Percentiles rank a stretch among this genome's conserved stretches.
phyloP scores from a whole-genome alignment of 1,140 invertebrate genomes.

The Musca domestica region DNA sequence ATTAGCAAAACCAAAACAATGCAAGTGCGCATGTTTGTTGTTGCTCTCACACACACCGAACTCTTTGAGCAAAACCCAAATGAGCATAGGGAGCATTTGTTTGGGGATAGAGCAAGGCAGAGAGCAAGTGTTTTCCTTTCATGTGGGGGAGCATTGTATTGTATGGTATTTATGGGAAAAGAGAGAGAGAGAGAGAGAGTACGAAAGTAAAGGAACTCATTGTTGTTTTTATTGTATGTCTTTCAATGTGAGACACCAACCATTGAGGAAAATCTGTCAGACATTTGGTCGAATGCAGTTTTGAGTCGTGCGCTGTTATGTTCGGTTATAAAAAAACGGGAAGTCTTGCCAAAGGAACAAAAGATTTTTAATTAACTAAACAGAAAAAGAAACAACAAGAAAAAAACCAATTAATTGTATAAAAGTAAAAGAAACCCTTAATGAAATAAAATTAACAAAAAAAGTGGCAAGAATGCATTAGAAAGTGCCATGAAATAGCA shows the following conservation, averaged over 20 bases:
- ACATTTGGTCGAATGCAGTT: constrained; percentile 27
- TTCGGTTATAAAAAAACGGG: constrained; percentile 23
- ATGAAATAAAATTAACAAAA: not conserved
- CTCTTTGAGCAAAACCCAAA: not conserved
- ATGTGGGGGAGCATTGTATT: too few species aligned
- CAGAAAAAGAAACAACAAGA: not conserved
- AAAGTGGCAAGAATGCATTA: not conserved
- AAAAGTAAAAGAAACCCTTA: not conserved
- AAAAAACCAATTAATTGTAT: not conserved
- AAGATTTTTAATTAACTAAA: not conserved
- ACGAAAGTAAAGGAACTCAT: too few species aligned
- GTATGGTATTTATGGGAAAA: too few species aligned
- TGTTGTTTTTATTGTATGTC: too few species aligned
- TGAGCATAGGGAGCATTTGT: not conserved
- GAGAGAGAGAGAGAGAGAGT: too few species aligned
- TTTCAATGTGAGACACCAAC: too few species aligned
- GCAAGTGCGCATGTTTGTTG: constrained; percentile 31
- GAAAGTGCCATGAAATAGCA: not conserved
- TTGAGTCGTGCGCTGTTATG: constrained; percentile 27
- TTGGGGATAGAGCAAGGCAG: constrained; percentile 18
- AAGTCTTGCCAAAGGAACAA: constrained; percentile 12
- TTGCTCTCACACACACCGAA: not conserved
- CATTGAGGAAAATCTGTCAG: not conserved
- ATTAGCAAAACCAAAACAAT: constrained; percentile 22
- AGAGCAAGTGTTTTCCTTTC: not conserved